Percentiles rank a stretch among this genome's conserved stretches.
phyloP scores from a whole-genome alignment of 2,113 vertebrate genomes.

The Poicephalus gulielmi region DNA sequence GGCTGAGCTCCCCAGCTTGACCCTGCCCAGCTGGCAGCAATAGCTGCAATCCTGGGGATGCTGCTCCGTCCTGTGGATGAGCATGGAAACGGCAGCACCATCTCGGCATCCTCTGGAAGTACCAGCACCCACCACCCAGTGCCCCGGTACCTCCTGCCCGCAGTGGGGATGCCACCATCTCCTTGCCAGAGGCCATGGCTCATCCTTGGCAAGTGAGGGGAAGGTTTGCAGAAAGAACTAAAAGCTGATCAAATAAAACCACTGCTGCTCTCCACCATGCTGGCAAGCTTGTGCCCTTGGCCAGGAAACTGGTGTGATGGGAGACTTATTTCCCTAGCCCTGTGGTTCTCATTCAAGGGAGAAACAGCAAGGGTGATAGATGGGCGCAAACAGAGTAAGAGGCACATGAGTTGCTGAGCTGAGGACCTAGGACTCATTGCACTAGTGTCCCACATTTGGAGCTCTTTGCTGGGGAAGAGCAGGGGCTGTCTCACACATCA shows the following conservation, averaged over 20 bases:
- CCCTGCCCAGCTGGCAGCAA: background rate
- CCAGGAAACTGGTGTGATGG: fast-evolving
- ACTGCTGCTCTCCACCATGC: background rate
- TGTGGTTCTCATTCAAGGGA: background rate
- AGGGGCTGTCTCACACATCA: background rate
- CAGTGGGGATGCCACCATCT: fast-evolving
- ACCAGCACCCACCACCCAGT: background rate
- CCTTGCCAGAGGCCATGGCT: background rate
- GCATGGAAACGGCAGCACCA: background rate
- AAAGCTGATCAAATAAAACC: background rate
- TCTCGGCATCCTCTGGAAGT: background rate
- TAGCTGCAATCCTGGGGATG: conserved; percentile 33
- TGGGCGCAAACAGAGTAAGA: background rate
- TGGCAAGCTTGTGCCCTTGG: fast-evolving
- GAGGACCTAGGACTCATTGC: background rate
- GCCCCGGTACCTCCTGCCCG: fast-evolving
- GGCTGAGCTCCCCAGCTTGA: background rate
- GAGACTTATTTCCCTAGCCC: background rate
- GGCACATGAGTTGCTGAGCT: background rate
- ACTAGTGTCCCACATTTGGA: background rate
- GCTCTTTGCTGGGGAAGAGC: background rate
- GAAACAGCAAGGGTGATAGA: fast-evolving
- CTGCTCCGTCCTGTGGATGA: conserved; percentile 71
- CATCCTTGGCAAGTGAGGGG: background rate
- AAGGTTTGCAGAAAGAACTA: background rate